These are phyloP conservation scores for Belgica antarctica DNA, from an alignment of 2,888 invertebrate species.

Conservation along the genomic window DNA sequence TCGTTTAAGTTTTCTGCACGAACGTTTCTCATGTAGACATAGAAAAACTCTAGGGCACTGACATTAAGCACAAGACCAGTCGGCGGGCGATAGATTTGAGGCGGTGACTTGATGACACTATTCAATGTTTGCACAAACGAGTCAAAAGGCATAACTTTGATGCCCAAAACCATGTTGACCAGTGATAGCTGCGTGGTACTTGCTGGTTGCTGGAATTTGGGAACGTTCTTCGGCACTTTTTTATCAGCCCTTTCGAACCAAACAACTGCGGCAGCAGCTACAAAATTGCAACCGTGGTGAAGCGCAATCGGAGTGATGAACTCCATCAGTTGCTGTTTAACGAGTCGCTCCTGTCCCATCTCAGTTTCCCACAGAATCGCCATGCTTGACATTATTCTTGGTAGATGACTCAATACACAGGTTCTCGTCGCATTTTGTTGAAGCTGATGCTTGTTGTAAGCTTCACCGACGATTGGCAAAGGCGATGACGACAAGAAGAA, in stretches of 20 bases:
- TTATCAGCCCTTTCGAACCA: slow-evolving; percentile 73
- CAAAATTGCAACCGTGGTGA: slow-evolving; percentile 75
- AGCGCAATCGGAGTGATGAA: slow-evolving; percentile 80
- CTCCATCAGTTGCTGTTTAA: slow-evolving; percentile 75
- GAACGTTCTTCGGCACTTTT: neutral
- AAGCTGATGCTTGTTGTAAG: slow-evolving; percentile 51
- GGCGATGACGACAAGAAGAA: slow-evolving; percentile 70
- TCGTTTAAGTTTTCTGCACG: slow-evolving; percentile 69
- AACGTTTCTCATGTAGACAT: slow-evolving; percentile 68
- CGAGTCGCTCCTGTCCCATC: slow-evolving; percentile 55
- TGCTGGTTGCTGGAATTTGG: slow-evolving; percentile 25
- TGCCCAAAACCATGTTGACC: slow-evolving; percentile 74
- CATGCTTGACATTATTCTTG: slow-evolving; percentile 76
- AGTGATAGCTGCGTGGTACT: slow-evolving; percentile 68
- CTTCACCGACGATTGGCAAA: slow-evolving; percentile 51
- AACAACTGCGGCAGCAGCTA: slow-evolving; percentile 79
- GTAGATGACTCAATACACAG: slow-evolving; percentile 74
- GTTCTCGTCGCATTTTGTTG: slow-evolving; percentile 62
- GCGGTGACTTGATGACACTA: slow-evolving; percentile 77
- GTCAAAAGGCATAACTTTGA: slow-evolving; percentile 80
- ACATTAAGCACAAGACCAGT: slow-evolving; percentile 71
- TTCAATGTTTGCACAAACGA: slow-evolving; percentile 78
- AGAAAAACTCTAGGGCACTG: slow-evolving; percentile 77
- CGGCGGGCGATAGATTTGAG: slow-evolving; percentile 59
- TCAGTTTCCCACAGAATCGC: slow-evolving; percentile 77